Evolutionary conservation across 2,888 invertebrate species (phyloP).

Genomic region (Drosophila fulvimacula): DNA sequence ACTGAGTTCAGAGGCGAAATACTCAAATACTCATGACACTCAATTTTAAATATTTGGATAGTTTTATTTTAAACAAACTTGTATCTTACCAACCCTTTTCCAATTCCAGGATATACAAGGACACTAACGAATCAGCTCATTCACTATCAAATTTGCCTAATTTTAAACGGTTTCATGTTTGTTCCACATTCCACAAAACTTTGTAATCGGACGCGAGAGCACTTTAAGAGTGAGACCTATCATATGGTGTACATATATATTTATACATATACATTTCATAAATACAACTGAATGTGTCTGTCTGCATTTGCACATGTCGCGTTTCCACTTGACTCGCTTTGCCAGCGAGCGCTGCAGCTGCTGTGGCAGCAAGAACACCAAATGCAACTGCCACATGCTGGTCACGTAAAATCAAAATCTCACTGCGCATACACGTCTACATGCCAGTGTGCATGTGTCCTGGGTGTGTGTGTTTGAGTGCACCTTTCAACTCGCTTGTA

Average conservation of each 20-base stretch:
- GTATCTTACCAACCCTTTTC: too few species aligned
- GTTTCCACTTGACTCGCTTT: slow-evolving; percentile 44
- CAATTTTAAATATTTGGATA: too few species aligned
- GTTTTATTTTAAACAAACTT: too few species aligned
- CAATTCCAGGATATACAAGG: too few species aligned
- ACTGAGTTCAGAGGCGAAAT: too few species aligned
- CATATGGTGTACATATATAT: slow-evolving; percentile 3
- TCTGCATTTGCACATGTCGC: slow-evolving; percentile 34
- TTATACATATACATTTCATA: slow-evolving; percentile 16
- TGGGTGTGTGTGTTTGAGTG: slow-evolving; percentile 27
- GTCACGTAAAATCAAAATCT: slow-evolving; percentile 71
- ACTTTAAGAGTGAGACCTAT: background rate
- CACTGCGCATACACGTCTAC: slow-evolving; percentile 31
- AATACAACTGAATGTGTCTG: slow-evolving; percentile 13
- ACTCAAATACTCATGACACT: too few species aligned
- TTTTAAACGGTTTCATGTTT: background rate
- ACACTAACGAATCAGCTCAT: too few species aligned
- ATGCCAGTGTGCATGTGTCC: background rate
- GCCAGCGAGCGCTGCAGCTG: slow-evolving; percentile 33
- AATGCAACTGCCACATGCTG: slow-evolving; percentile 57
- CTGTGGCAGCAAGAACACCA: slow-evolving; percentile 18
- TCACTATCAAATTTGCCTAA: background rate
- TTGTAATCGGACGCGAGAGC: background rate
- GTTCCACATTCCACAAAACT: background rate
- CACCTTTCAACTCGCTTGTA: slow-evolving; percentile 58